A percentile compares a stretch with the other conserved stretches of the same genome.
These are phyloP conservation scores for Solenopsis fugax DNA, from an alignment of 1,140 invertebrate species.

Conservation along the genomic window DNA sequence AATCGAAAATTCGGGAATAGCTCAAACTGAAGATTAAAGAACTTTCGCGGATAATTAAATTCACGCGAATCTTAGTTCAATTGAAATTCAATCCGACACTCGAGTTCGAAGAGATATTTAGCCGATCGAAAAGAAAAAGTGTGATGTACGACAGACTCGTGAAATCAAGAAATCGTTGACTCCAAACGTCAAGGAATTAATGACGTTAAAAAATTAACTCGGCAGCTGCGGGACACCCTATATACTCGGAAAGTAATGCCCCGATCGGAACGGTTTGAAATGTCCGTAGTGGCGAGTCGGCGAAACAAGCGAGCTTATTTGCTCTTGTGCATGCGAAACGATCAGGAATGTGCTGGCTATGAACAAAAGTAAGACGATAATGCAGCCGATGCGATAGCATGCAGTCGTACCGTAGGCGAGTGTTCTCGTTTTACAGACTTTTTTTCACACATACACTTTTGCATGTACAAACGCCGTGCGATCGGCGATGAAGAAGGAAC, in stretches of 20 bases:
- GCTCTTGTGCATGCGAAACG: constrained; percentile 65
- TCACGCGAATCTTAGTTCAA: background rate
- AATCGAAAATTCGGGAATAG: background rate
- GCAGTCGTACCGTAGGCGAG: constrained; percentile 61
- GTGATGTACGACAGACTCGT: too few species aligned
- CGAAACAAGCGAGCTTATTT: constrained; percentile 64
- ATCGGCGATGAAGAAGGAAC: constrained; percentile 28
- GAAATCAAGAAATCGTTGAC: background rate
- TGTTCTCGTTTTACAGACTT: constrained; percentile 55
- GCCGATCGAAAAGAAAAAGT: background rate
- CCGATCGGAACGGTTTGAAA: constrained; percentile 41
- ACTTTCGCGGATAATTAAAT: background rate
- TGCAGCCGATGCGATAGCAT: constrained; percentile 63
- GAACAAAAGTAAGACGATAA: constrained; percentile 68
- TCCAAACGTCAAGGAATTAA: background rate
- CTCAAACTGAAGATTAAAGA: background rate
- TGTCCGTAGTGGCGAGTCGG: constrained; percentile 41
- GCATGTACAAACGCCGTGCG: constrained; percentile 37
- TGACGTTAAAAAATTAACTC: background rate
- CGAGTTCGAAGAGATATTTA: background rate
- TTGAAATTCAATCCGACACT: background rate
- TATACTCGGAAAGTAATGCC: constrained; percentile 8
- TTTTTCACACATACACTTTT: constrained; percentile 44
- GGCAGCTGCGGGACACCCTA: constrained; percentile 7
- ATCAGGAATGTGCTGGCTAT: constrained; percentile 66